Conservation (phyloP, 2,113 vertebrate species). For the Psammodynastes pulverulentus region DNA sequence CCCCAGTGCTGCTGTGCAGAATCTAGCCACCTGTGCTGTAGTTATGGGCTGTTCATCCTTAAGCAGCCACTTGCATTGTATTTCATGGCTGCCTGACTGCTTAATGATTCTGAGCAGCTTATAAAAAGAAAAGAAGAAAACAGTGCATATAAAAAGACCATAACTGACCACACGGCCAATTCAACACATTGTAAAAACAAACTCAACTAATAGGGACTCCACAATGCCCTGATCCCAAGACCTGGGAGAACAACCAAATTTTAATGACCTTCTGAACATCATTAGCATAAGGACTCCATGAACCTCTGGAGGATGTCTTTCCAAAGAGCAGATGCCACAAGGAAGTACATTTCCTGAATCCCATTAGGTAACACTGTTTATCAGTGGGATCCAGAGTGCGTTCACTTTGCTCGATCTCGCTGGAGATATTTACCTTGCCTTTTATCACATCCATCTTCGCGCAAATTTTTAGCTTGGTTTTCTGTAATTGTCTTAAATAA, state of each 20-base stretch:
- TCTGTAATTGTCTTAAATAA: not conserved
- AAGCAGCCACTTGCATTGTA: not conserved
- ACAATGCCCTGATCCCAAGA: not conserved
- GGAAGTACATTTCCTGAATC: not conserved
- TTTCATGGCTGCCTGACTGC: not conserved
- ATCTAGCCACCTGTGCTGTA: too few relatives aligned
- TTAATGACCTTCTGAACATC: not conserved
- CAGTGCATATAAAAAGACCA: not conserved
- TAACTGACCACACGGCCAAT: not conserved
- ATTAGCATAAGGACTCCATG: not conserved
- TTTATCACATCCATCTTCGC: not conserved
- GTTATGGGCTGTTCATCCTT: too few relatives aligned
- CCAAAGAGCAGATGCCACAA: not conserved
- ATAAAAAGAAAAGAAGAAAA: not conserved
- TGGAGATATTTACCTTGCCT: not conserved
- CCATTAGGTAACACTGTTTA: not conserved
- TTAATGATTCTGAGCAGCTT: not conserved
- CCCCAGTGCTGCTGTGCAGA: too few relatives aligned
- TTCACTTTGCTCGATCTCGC: not conserved
- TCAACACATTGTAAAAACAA: not conserved
- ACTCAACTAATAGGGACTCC: not conserved
- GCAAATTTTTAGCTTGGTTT: not conserved
- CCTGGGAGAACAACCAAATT: not conserved
- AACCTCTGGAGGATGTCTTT: not conserved
- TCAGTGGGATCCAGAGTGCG: not conserved